These are phyloP conservation scores for Sciurus niger DNA, from an alignment of 2,113 vertebrate genomes.

Conservation along the genomic window DNA sequence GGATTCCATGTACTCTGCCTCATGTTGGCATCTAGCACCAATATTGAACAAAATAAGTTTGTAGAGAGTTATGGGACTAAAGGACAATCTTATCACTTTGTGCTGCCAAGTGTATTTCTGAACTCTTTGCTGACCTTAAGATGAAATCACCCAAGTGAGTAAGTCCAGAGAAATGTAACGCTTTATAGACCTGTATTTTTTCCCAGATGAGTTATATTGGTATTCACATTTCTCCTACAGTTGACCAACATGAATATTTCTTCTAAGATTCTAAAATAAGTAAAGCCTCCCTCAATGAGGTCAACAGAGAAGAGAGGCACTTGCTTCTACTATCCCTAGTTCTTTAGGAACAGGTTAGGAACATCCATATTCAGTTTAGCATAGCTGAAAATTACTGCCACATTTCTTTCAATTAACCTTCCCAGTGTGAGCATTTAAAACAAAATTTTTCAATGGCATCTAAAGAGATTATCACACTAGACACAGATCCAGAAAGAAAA, in stretches of 20 bases:
- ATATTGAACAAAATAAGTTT: background rate
- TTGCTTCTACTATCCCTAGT: background rate
- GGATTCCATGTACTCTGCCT: conserved; percentile 16
- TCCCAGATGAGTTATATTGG: background rate
- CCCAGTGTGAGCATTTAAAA: background rate
- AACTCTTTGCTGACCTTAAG: conserved; percentile 58
- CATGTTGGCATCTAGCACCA: background rate
- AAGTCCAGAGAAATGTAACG: conserved; percentile 20
- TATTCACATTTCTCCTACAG: conserved; percentile 23
- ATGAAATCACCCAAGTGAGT: conserved; percentile 56
- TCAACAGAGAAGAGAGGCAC: background rate
- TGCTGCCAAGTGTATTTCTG: conserved; percentile 44
- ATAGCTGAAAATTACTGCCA: background rate
- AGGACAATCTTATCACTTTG: conserved; percentile 8
- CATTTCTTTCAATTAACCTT: background rate
- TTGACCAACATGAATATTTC: background rate
- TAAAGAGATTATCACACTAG: background rate
- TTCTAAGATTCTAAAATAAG: conserved; percentile 44
- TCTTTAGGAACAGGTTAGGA: background rate
- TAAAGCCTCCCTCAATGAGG: background rate
- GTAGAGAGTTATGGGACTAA: background rate
- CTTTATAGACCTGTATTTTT: background rate
- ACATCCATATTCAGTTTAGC: background rate
- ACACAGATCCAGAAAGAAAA: background rate
- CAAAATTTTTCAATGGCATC: background rate